Percentiles rank a stretch among this genome's conserved stretches.
These are phyloP conservation scores for Griposia aprilina DNA, from an alignment of 2,888 invertebrate species.

Conservation along the genomic window DNA sequence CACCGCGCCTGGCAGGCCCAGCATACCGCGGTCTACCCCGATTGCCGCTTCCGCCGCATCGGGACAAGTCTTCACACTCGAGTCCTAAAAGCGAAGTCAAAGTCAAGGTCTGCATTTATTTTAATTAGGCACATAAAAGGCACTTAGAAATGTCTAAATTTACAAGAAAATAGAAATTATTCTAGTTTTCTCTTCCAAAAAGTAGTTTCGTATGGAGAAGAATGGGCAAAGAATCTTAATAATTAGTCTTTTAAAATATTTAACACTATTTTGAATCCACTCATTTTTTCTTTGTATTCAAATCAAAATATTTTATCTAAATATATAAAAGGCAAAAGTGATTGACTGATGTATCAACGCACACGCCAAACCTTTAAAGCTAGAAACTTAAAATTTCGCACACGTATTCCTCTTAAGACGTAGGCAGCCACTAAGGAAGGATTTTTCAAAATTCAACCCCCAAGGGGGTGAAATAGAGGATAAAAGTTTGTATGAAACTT, in stretches of 20 bases:
- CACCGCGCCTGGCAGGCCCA: constrained; percentile 65
- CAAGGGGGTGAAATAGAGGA: too few species aligned
- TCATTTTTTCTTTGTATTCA: not conserved
- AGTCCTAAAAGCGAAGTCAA: constrained; percentile 1
- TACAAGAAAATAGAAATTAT: not conserved
- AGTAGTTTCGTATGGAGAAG: not conserved
- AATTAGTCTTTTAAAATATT: not conserved
- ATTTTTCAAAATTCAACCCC: too few species aligned
- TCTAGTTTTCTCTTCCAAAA: not conserved
- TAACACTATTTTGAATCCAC: not conserved
- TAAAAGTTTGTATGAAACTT: too few species aligned
- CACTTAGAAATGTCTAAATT: not conserved
- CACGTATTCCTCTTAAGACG: too few species aligned
- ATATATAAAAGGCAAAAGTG: too few species aligned
- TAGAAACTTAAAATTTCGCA: too few species aligned
- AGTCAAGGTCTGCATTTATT: not conserved
- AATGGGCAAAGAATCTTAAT: not conserved
- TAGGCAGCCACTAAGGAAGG: too few species aligned
- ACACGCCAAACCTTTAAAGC: too few species aligned
- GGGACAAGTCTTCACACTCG: constrained; percentile 67
- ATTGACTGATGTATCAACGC: too few species aligned
- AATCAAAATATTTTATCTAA: too few species aligned
- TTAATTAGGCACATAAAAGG: not conserved
- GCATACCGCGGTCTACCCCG: constrained; percentile 76
- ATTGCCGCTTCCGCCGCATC: constrained; percentile 71